Percentiles rank a stretch among this genome's conserved stretches.
These are phyloP conservation scores for Drosophila gunungcola DNA, from an alignment of 1,140 invertebrate genomes.

Conservation along the genomic window DNA sequence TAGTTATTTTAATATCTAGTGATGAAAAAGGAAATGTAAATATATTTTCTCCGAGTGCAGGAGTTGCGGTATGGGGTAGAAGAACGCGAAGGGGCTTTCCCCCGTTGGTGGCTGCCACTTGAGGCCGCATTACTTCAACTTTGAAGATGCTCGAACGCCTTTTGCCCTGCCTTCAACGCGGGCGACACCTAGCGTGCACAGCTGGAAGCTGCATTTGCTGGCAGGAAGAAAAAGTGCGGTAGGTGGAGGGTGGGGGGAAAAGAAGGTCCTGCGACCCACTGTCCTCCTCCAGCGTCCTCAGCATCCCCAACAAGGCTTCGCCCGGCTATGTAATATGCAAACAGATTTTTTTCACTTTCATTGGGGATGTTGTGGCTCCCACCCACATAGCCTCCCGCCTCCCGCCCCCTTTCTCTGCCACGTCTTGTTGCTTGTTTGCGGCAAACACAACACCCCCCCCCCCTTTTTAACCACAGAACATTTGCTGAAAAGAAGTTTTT, in stretches of 20 bases:
- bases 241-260: not conserved
- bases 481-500: slow-evolving; percentile 82
- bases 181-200: slow-evolving; percentile 80
- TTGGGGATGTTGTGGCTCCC: slow-evolving; percentile 56
- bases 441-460: slow-evolving; percentile 60
- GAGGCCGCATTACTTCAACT: slow-evolving; percentile 81
- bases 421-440: slow-evolving; percentile 63
- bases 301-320: slow-evolving; percentile 13
- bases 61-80: not conserved
- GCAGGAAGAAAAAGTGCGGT: slow-evolving; percentile 7
- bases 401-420: too few species aligned
- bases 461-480: slow-evolving; percentile 52
- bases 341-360: slow-evolving; percentile 78
- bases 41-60: slow-evolving; percentile 2
- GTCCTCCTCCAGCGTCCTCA: slow-evolving; percentile 24
- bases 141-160: slow-evolving; percentile 74
- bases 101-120: slow-evolving; percentile 68
- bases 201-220: slow-evolving; percentile 60
- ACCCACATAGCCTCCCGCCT: not conserved
- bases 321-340: slow-evolving; percentile 68
- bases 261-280: slow-evolving; percentile 32
- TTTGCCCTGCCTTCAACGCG: slow-evolving; percentile 34
- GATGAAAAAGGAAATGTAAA: too few species aligned
- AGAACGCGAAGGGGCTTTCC: slow-evolving; percentile 8
- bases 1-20: too few species aligned